Conservation (phyloP, 2,888 invertebrate genomes). For the Agapostemon virescens region DNA sequence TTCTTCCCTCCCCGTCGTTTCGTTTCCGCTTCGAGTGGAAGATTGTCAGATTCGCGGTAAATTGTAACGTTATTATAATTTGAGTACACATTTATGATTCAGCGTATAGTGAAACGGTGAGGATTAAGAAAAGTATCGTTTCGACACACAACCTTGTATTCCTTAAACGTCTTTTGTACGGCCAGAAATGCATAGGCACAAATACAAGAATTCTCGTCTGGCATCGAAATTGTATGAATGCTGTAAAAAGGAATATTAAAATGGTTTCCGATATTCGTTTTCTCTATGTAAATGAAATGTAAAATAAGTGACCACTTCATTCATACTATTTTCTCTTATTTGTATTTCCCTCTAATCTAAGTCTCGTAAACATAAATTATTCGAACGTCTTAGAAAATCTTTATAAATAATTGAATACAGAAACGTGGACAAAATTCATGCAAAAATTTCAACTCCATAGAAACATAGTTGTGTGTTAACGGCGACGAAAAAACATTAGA, state of each 20-base stretch:
- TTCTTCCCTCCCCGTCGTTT: constrained; percentile 19
- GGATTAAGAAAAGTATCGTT: constrained; percentile 24
- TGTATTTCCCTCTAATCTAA: constrained; percentile 21
- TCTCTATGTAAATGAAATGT: constrained; percentile 24
- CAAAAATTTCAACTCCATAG: constrained; percentile 31
- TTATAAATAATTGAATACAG: constrained; percentile 42
- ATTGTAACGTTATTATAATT: constrained; percentile 25
- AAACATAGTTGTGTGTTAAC: constrained; percentile 30
- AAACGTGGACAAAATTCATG: constrained; percentile 38
- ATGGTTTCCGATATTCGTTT: not conserved
- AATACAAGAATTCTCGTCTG: constrained; percentile 41
- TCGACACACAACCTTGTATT: constrained; percentile 23
- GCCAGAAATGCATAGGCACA: constrained; percentile 49
- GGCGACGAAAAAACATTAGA: constrained; percentile 14
- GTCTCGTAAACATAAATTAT: constrained; percentile 26
- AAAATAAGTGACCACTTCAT: constrained; percentile 26
- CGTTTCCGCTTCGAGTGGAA: constrained; percentile 24
- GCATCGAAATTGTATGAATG: constrained; percentile 21
- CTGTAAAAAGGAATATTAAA: constrained; percentile 13
- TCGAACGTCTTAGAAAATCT: constrained; percentile 30
- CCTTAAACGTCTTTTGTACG: constrained; percentile 28
- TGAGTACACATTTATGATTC: constrained; percentile 13
- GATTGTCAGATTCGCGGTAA: constrained; percentile 42
- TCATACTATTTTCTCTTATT: constrained; percentile 19
- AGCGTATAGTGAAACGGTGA: constrained; percentile 11